Evolutionary conservation across 2,888 invertebrate genomes (phyloP).

Genomic region (Philopedon plagiatum): DNA sequence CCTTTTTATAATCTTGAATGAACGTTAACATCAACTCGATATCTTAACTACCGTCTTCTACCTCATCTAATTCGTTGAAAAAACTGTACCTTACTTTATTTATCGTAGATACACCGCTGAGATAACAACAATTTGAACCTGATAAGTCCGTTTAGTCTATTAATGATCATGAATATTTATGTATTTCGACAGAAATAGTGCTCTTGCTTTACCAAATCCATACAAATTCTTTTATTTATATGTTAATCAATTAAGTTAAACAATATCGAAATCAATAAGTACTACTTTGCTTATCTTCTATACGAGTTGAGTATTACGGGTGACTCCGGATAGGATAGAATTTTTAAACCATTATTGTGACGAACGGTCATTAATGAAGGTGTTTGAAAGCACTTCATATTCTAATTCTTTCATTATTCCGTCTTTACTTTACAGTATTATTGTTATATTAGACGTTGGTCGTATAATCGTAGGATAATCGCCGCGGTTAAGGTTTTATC

Average conservation of each 20-base stretch:
- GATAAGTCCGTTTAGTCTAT: conserved; percentile 14
- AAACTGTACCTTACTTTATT: conserved; percentile 4
- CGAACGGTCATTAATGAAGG: neutral
- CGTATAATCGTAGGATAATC: too few relatives aligned
- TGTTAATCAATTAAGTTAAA: conserved; percentile 30
- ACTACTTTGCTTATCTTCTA: conserved; percentile 24
- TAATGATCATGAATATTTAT: conserved; percentile 18
- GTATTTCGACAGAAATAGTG: neutral
- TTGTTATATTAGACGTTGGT: too few relatives aligned
- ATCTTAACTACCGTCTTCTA: conserved; percentile 6
- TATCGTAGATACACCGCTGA: conserved; percentile 15
- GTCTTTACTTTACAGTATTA: too few relatives aligned
- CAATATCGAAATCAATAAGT: conserved; percentile 11
- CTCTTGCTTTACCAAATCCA: conserved; percentile 15
- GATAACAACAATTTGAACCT: conserved; percentile 6
- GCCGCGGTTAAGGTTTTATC: too few relatives aligned
- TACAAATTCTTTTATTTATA: conserved; percentile 28
- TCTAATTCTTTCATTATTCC: too few relatives aligned
- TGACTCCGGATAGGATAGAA: neutral
- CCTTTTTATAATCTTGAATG: neutral
- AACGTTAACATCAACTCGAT: neutral
- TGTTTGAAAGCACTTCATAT: neutral
- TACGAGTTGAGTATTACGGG: neutral
- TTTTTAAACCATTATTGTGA: conserved; percentile 4
- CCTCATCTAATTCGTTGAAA: neutral